Evolutionary conservation across 2,888 invertebrate species (phyloP).

Genomic region (Uropetala carovei): DNA sequence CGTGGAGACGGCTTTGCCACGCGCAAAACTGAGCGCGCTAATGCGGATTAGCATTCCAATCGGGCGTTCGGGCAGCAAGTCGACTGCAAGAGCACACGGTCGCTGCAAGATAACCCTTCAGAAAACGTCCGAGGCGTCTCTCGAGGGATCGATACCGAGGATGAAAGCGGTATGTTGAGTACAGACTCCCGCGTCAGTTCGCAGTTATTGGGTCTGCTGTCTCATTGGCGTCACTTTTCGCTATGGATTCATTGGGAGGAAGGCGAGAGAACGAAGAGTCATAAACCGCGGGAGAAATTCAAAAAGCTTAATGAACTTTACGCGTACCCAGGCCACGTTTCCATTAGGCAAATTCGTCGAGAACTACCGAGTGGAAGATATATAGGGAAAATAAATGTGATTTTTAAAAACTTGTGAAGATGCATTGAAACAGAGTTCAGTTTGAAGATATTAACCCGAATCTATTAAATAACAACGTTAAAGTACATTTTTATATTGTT

Average conservation of each 20-base stretch:
- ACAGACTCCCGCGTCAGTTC: not conserved
- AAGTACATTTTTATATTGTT: no score
- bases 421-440: no score
- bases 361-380: no score
- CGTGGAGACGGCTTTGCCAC: not conserved
- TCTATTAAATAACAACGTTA: no score
- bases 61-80: conserved; percentile 16
- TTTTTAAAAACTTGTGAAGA: no score
- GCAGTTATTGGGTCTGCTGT: not conserved
- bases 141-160: not conserved
- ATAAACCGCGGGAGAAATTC: not conserved
- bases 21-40: conserved; percentile 29
- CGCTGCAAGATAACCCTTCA: not conserved
- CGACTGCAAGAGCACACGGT: not conserved
- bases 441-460: no score
- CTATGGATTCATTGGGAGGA: not conserved
- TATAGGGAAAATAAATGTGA: no score
- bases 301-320: not conserved
- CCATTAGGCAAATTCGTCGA: no score
- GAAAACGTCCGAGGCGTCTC: not conserved
- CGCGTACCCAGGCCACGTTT: no score
- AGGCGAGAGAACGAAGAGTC: not conserved
- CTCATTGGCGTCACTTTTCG: not conserved
- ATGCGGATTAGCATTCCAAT: conserved; percentile 57
- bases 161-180: not conserved